Evolutionary conservation across 2,888 invertebrate species (phyloP).

Genomic region (Augochlorella aurata): DNA sequence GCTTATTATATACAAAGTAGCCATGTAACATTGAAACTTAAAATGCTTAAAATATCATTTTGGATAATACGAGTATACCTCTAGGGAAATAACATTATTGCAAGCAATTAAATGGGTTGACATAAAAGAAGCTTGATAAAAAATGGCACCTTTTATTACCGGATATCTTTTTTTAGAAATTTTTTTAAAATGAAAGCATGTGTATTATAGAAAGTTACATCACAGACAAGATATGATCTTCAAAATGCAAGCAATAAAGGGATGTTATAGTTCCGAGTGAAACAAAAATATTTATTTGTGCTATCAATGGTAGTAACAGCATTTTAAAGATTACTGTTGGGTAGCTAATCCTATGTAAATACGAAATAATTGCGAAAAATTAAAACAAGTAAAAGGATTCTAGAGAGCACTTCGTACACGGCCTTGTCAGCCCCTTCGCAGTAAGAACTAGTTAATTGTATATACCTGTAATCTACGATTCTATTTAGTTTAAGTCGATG

Average conservation of each 20-base stretch:
- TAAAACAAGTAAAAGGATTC: background rate
- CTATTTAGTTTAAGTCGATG: slow-evolving; percentile 54
- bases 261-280: background rate
- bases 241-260: no score
- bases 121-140: background rate
- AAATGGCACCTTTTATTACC: background rate
- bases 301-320: background rate
- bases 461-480: slow-evolving; percentile 58
- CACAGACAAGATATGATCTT: no score
- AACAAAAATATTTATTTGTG: background rate
- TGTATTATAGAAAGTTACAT: background rate
- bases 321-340: background rate
- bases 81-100: background rate
- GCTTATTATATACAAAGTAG: background rate
- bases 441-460: slow-evolving; percentile 59
- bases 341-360: background rate
- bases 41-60: background rate
- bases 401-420: slow-evolving; percentile 48
- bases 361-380: background rate
- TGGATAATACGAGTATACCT: background rate
- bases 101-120: background rate
- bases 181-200: background rate
- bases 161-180: background rate
- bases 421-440: slow-evolving; percentile 48
- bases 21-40: background rate